A percentile compares a stretch with the other conserved stretches of the same genome.
Conservation (phyloP, 2,113 vertebrate genomes). For the Thalassarche chlororhynchos region DNA sequence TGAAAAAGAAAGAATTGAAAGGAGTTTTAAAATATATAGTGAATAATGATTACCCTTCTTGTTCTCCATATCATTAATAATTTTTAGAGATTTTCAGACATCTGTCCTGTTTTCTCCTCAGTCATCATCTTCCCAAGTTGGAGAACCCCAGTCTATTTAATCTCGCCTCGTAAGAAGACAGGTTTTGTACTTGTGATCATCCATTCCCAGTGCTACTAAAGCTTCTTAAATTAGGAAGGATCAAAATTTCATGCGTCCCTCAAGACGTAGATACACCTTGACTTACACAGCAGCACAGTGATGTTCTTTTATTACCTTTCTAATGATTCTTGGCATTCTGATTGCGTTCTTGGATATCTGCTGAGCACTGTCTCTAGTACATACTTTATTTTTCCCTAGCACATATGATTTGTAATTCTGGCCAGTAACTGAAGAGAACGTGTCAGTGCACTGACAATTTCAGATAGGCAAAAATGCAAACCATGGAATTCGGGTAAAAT, state of each 20-base stretch:
- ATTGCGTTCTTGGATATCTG: not conserved
- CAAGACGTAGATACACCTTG: not conserved
- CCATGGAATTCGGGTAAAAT: not conserved
- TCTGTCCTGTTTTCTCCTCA: not conserved
- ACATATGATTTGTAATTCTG: not conserved
- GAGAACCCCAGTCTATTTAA: not conserved
- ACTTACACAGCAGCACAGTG: not conserved
- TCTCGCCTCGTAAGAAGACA: not conserved
- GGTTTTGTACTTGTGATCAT: not conserved
- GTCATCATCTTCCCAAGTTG: not conserved
- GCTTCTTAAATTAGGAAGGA: not conserved
- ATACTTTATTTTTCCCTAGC: not conserved
- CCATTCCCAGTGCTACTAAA: not conserved
- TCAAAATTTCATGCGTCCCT: not conserved
- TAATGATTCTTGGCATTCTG: not conserved
- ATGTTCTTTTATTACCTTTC: not conserved
- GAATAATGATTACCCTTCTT: not conserved
- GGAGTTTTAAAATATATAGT: not conserved
- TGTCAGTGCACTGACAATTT: not conserved
- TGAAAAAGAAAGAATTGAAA: not conserved
- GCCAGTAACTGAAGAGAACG: not conserved
- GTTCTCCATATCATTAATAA: not conserved
- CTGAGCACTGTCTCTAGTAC: not conserved
- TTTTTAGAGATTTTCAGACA: not conserved
- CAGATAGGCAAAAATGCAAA: not conserved